Evolutionary conservation across 2,797 vertebrate species (phyloP).

Genomic region (Myotis findleyi): DNA sequence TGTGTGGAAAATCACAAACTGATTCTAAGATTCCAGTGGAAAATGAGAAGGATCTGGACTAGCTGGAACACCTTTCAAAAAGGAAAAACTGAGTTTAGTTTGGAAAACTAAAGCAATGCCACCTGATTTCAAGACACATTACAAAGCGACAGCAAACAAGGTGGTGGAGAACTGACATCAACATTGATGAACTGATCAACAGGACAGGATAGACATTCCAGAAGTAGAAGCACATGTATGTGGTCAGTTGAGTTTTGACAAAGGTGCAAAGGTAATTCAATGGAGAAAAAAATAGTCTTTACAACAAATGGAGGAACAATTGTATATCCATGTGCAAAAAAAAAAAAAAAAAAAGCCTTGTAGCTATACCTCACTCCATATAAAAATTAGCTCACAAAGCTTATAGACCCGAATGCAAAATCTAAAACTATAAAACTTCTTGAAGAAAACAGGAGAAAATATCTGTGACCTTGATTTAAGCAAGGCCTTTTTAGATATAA

Average conservation of each 20-base stretch:
- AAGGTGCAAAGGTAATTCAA: neutral
- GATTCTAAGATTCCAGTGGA: neutral
- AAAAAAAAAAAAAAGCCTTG: accelerated
- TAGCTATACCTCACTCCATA: neutral
- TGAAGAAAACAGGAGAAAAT: neutral
- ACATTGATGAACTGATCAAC: neutral
- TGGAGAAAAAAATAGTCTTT: neutral
- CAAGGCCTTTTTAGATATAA: neutral
- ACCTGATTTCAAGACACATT: neutral
- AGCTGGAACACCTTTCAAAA: neutral
- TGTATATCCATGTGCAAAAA: neutral
- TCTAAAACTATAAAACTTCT: neutral
- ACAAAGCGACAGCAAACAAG: no score
- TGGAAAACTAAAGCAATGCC: neutral
- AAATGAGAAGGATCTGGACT: neutral
- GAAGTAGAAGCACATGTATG: neutral
- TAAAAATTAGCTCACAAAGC: neutral
- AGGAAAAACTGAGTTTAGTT: neutral
- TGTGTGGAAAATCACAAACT: neutral
- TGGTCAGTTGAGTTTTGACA: neutral
- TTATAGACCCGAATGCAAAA: neutral
- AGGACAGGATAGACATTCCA: neutral
- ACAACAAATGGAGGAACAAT: neutral
- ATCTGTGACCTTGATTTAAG: neutral
- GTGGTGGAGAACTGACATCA: neutral